phyloP scores from a whole-genome alignment of 2,113 vertebrate species.

The Raja brachyura region DNA sequence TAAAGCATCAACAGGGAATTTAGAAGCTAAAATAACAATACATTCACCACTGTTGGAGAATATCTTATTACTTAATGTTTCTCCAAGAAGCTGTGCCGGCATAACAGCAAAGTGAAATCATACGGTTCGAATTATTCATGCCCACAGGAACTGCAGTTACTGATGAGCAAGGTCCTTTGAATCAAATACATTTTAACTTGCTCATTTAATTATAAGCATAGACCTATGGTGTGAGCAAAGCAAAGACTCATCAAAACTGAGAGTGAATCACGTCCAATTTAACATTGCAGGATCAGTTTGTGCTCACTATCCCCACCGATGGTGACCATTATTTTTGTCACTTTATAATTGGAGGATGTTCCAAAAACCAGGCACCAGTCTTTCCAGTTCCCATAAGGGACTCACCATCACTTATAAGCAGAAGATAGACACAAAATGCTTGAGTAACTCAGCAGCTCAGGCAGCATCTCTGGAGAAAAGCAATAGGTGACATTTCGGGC shows the following conservation, averaged over 20 bases:
- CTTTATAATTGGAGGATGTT: neutral
- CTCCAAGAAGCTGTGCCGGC: neutral
- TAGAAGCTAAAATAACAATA: neutral
- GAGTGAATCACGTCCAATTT: neutral
- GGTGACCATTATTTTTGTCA: neutral
- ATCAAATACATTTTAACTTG: neutral
- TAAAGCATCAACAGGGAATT: neutral
- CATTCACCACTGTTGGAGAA: neutral
- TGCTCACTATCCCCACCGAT: neutral
- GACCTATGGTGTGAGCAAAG: neutral
- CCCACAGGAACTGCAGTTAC: neutral
- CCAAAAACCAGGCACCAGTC: no score
- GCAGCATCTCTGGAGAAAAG: no score
- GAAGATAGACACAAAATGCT: no score
- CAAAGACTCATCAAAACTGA: neutral
- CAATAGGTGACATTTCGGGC: no score
- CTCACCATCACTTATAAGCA: neutral
- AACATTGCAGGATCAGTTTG: neutral
- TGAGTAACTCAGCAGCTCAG: no score
- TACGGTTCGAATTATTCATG: neutral
- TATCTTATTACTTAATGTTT: constrained; percentile 1
- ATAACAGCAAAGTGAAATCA: neutral
- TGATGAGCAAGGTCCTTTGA: neutral
- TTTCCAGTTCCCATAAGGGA: neutral
- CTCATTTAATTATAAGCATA: neutral